Base-by-base conservation (phyloP, 1,140 invertebrate genomes). In the Trichomalopsis sarcophagae region DNA sequence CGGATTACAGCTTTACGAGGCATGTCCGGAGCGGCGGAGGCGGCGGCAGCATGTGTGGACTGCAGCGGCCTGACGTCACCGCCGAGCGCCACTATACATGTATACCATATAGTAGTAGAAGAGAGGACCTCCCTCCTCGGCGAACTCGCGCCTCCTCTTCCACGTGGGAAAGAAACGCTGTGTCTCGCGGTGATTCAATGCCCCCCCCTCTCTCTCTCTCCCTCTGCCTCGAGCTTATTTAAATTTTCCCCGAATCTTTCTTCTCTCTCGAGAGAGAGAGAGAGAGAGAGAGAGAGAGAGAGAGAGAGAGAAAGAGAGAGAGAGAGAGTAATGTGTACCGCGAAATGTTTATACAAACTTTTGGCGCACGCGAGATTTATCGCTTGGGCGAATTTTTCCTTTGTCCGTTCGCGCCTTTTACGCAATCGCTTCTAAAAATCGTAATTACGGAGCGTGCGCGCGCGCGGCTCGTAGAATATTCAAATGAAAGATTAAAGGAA, bases 1-100 rank as follows among this genome's bases (percentile, higher is more conserved):
- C 82, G 82, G 82, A 84, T 77, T 66, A 84, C 33, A 71, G 73
- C 23, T 84, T 84, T 78, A 78, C 73, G 36, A 66, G 73, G 71
- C 71, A 77, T 77, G 36, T 83, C 74, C 74, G 71, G 47, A 47
- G 27, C 3, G 62, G 66, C 7, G 50, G 27, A 27, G 1, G 27
- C 27, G 50, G 50, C 17, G 23, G 68, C 9, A 23, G 50, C 21
- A 55, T 81, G 44, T 55, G 44, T 73, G 30, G 40, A 69, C 13
- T 66, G 68, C 68, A 23, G n/a, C 27, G 68, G 9, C 66, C 50
- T 75, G 50, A 69, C 73, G 17, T 55, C 76, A 78, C 30, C 50
- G 50, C 14, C 50, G 50, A 47, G 76, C 47, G 23, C 47, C 50
- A 62, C 47, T 36, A 33, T 27, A 27, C 27, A 27, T 27, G 27